Percentiles rank a stretch among this genome's conserved stretches.
Conservation (phyloP, 2,113 vertebrate species). For the Turdus rufiventris region DNA sequence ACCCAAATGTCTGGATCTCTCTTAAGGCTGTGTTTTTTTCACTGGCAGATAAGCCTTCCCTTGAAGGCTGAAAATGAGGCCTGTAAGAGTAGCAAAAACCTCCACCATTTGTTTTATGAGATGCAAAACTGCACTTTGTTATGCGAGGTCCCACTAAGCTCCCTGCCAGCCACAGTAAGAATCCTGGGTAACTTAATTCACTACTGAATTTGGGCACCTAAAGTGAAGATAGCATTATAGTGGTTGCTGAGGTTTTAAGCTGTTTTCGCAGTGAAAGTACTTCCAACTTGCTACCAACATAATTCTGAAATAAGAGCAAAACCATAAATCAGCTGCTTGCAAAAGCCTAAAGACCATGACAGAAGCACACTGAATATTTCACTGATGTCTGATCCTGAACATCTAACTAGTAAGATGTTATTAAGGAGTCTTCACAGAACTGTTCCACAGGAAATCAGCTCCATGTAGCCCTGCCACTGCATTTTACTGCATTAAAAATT, state of each 20-base stretch:
- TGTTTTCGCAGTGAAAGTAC: neutral
- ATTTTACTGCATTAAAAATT: neutral
- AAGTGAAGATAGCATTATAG: neutral
- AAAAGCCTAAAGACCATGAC: neutral
- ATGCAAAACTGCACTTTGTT: neutral
- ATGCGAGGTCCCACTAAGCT: neutral
- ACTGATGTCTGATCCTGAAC: neutral
- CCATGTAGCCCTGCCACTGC: neutral
- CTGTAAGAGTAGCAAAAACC: neutral
- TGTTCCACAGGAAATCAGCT: neutral
- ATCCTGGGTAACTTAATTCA: neutral
- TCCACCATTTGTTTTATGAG: neutral
- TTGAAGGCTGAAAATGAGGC: neutral
- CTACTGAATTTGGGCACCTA: neutral
- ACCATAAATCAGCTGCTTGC: neutral
- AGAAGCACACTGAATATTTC: neutral
- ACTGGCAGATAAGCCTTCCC: neutral
- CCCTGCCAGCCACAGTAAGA: neutral
- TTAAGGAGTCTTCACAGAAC: neutral
- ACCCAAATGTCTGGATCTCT: neutral
- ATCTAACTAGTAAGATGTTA: neutral
- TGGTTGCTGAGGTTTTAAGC: neutral
- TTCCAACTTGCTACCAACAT: neutral
- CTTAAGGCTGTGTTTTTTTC: neutral
- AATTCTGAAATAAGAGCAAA: slow-evolving; percentile 5